Conservation (phyloP, 2,113 vertebrate species). For the Scartelaos histophorus region DNA sequence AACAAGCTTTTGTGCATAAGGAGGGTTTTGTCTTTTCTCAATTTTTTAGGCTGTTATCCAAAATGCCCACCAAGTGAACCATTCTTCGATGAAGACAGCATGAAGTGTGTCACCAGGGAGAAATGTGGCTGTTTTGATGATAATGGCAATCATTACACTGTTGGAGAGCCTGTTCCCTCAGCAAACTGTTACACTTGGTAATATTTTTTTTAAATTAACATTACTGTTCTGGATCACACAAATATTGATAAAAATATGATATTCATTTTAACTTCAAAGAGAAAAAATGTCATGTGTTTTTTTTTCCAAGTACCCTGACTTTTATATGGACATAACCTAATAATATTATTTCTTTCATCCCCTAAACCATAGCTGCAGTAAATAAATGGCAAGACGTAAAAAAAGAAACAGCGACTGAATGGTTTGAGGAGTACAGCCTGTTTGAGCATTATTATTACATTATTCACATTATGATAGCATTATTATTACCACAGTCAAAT, state of each 20-base stretch:
- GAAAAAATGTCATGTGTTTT: background rate
- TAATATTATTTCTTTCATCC: background rate
- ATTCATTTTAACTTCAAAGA: background rate
- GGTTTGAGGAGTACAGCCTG: too few relatives aligned
- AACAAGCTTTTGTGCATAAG: too few relatives aligned
- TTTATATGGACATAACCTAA: background rate
- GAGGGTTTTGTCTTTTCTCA: too few relatives aligned
- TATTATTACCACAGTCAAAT: too few relatives aligned
- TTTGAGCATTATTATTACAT: too few relatives aligned
- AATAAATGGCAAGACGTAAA: too few relatives aligned
- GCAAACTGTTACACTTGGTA: conserved; percentile 87
- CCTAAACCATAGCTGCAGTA: too few relatives aligned
- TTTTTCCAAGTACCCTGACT: background rate
- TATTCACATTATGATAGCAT: too few relatives aligned
- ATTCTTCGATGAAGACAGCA: conserved; percentile 88
- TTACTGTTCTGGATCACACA: background rate
- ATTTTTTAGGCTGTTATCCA: conserved; percentile 88
- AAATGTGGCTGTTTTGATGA: conserved; percentile 80
- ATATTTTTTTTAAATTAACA: background rate
- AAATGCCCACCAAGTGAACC: conserved; percentile 81
- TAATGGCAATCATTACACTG: conserved; percentile 74
- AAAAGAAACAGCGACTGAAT: too few relatives aligned
- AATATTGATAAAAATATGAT: background rate
- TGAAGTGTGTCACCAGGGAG: conserved; percentile 81
- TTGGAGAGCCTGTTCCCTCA: conserved; percentile 69